Evolutionary conservation across 2,797 vertebrate species (phyloP), one percentile per base, ranked within the genome.

Genomic region (Hozukius guyotensis): DNA sequence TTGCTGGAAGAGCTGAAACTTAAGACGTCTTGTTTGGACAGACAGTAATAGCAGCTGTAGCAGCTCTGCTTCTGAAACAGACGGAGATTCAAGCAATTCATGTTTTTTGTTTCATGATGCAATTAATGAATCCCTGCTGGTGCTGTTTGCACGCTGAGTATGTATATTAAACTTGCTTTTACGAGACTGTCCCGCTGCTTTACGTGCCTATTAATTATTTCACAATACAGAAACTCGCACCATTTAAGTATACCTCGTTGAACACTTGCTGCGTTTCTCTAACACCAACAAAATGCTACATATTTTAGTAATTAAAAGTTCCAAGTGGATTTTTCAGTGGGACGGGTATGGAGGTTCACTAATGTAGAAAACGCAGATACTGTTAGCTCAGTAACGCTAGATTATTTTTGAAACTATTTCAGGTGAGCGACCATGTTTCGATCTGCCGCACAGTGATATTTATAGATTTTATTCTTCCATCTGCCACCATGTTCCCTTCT

Each of bases 11-110:
- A 81, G 67, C 68, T 83, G 77, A 88, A 91, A 85, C 66, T 22
- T 64, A 74, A 87, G 69, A 81, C 16, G 16, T 77, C 52, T 78
- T 89, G 80, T 87, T 78, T 92, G 85, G 83, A 90, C 60, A 77
- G 76, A 87, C n/a, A 8, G 25, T 72, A 68, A 72, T 32, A 72
- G 76, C 85, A 87, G 81, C 86, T 79, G 73, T 11, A 66, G 81
- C 29, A 12, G 60, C 12, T 11, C 13, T 63, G 80, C 72, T 85
- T 71, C 82, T 82, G 77, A 85, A 81, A 83, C 27, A 8, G 5
- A 56, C 38, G 0, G 14, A 79, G 57, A 74, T 53, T 82, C 18
- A 31, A 34, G 53, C 42, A 38, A 56, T 59, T 65, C 52, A 53
- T 68, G 63, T 74, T 74, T 53, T 72, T 75, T 46, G 24, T 64